phyloP scores from a whole-genome alignment of 2,113 vertebrate species.

The Oriolus oriolus region DNA sequence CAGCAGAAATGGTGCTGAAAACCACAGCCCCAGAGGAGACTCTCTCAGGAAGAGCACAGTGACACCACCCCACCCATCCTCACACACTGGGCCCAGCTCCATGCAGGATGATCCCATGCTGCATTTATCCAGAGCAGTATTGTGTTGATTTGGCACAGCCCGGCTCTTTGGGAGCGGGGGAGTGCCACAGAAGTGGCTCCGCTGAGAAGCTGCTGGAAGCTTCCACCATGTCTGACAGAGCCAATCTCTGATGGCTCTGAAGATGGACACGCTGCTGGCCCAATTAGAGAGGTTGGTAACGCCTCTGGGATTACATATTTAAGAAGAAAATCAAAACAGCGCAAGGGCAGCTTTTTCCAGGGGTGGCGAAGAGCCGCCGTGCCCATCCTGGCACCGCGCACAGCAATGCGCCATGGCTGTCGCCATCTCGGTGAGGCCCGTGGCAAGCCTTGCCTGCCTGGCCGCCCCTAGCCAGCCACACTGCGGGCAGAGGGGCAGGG shows the following conservation, averaged over 20 bases:
- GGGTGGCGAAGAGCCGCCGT: no score
- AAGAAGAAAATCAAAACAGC: not conserved
- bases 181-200: not conserved
- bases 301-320: no score
- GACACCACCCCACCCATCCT: not conserved
- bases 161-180: not conserved
- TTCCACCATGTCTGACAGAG: not conserved
- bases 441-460: no score
- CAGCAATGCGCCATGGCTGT: no score
- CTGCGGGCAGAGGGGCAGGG: no score
- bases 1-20: not conserved
- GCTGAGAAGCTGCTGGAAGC: not conserved
- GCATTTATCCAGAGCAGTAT: not conserved
- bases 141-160: not conserved
- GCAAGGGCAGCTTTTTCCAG: not conserved
- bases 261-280: no score
- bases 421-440: no score
- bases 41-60: no score
- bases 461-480: no score
- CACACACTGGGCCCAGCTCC: no score
- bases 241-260: not conserved
- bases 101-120: accelerated
- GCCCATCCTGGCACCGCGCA: no score
- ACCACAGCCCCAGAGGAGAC: accelerated
- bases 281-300: not conserved